Evolutionary conservation across 2,113 vertebrate species (phyloP), one percentile per base, ranked within the genome.

Genomic region (Podarcis muralis): DNA sequence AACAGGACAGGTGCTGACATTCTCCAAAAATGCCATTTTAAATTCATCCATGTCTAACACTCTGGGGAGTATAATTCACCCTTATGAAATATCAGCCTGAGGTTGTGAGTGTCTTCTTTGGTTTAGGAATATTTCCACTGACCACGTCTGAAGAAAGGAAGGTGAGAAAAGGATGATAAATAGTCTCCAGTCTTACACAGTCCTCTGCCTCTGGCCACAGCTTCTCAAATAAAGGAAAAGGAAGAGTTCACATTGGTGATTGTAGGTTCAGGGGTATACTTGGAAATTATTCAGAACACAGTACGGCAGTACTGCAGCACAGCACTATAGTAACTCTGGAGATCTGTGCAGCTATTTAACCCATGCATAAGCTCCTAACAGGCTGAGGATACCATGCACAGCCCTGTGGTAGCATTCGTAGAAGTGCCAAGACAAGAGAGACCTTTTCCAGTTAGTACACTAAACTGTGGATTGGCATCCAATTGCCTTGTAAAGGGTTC

Each of bases 1-100:
- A 92, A 92, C 74, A 95, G 93, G 90, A 94, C 93, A 97, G 94
- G 94, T 94, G 93, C 94, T 95, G 95, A 95, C 93, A 94, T 92
- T 89, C 90, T 94, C 93, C 94, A 94, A 95, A 84, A 95, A 95
- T 93, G 91, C 30, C 43, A 88, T 94, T 92, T 96, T 95, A 95
- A 96, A 95, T 95, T 92, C 90, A 88, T 68, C 25, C 94, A 91
- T 86, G 93, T 86, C 92, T 96, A 93, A 95, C 94, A 92, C 76
- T 30, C 43, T 93, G 81, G 93, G 81, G 94, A 92, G 81, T 68
- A 95, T 94, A 93, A 94, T 87, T 95, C 92, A 93, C 16, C 87
- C 84, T 91, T 89, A 86, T 89, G 93, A 95, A 92, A 92, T 91
- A 91, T 95, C 91, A 75, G n/a, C 86, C 87, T 94, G 91, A 95